Evolutionary conservation across 2,888 invertebrate genomes (phyloP), one percentile per base, ranked within the genome.

Genomic region (Eumacrocentrus americanus): DNA sequence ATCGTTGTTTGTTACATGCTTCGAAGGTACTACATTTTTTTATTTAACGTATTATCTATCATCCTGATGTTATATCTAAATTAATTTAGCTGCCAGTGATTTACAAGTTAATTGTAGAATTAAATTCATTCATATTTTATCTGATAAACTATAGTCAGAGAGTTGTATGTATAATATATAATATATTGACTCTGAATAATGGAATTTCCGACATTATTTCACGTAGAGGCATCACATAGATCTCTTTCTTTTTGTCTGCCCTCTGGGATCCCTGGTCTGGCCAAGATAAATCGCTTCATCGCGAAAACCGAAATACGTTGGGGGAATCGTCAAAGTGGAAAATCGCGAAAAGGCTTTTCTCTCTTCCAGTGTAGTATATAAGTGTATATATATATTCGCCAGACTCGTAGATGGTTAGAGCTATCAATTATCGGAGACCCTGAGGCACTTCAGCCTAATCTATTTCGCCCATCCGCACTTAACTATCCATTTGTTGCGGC

Each of bases 401-500:
- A 3, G 18, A 9, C 38, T 40, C 35, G 58, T 18, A 48, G 54
- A 54, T 37, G 44, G 59, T 14, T 44, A 64, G 61, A 61, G 66
- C 72, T 69, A 73, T 75, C 73, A 73, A 74, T 76, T 72, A 71
- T 69, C 62, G 63, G 66, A 62, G 66, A 67, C 61, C 62, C 66
- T n/a, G n/a, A n/a, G n/a, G n/a, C n/a, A n/a, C n/a, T n/a, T 69
- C 68, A 61, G 60, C 68, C 72, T 67, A 70, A 74, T 73, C 71
- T 72, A 75, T 75, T 73, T 73, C 65, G 67, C 70, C 60, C 66
- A 67, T 69, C 68, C 69, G 65, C 67, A 66, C 66, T 66, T 68
- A 67, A 65, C 68, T 68, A 65, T 65, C 66, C 68, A 70, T 69
- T 69, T 67, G 66, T 67, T 70, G 69, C 48, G 65, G 53, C 37